Percentiles rank a stretch among this genome's conserved stretches.
phyloP scores from a whole-genome alignment of 2,888 invertebrate genomes.

The Serrognathus titanus region DNA sequence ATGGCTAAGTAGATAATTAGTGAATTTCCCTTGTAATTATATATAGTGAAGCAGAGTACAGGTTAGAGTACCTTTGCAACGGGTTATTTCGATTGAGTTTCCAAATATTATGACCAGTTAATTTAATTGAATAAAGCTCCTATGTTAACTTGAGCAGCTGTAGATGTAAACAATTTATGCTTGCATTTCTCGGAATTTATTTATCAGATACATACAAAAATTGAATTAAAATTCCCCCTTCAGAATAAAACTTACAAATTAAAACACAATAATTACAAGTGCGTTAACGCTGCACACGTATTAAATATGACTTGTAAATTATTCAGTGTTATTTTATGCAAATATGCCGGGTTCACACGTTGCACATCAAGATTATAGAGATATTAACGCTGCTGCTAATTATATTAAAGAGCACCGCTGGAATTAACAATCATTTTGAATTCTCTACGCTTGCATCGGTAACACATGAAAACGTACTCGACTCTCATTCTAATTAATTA shows the following conservation, averaged over 20 bases:
- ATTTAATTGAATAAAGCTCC: too few relatives aligned
- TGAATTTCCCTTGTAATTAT: too few relatives aligned
- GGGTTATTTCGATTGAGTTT: too few relatives aligned
- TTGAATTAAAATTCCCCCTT: background rate
- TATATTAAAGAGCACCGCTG: slow-evolving; percentile 16
- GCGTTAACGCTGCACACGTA: slow-evolving; percentile 24
- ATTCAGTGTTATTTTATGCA: slow-evolving; percentile 35
- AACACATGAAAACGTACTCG: slow-evolving; percentile 11
- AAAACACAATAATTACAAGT: slow-evolving; percentile 16
- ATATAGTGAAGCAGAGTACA: too few relatives aligned
- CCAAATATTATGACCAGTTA: too few relatives aligned
- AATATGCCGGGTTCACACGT: slow-evolving; percentile 33
- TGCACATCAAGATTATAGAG: slow-evolving; percentile 26
- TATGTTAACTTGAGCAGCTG: too few relatives aligned
- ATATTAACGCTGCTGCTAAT: slow-evolving; percentile 17
- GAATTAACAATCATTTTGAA: slow-evolving; percentile 15
- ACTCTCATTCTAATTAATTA: slow-evolving; percentile 13
- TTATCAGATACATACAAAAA: background rate
- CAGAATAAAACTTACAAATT: slow-evolving; percentile 1
- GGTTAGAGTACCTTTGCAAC: too few relatives aligned
- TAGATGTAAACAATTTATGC: too few relatives aligned
- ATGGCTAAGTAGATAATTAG: too few relatives aligned
- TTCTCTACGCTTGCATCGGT: slow-evolving; percentile 13
- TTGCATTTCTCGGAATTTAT: background rate
- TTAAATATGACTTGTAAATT: slow-evolving; percentile 31